Evolutionary conservation across 2,113 vertebrate genomes (phyloP), one percentile per base, ranked within the genome.

Genomic region (Penelope pileata): DNA sequence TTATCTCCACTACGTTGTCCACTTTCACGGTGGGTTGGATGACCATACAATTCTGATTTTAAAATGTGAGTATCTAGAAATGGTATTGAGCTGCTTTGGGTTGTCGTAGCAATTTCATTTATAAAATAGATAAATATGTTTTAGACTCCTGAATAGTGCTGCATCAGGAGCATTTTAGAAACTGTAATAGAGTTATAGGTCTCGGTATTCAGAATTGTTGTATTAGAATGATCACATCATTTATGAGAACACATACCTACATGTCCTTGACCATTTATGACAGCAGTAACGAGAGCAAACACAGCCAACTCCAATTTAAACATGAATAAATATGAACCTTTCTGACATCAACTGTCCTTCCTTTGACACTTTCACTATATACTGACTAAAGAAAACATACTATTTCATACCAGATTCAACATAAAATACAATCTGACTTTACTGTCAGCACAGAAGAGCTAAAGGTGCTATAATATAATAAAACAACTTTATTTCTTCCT

Each of bases 251-350:
- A 42, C 51, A 93, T 69, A 90, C 64, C 79, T 96, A 53, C n/a
- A 54, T 91, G 84, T 90, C 91, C 92, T 97, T 97, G 91, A 95
- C 93, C 86, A 94, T 93, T 96, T 96, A 89, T 92, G 90, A 96
- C 79, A 97, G 58, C 68, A 93, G 45, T 93, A 94, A 97, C 94
- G 81, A 94, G 75, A 94, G 77, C 63, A 54, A 91, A 96, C 73
- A 79, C 83, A 95, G 91, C 42, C 88, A 94, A 43, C 56, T 58
- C 94, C 68, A 80, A 96, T 97, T 96, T 96, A 94, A 89, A 92
- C 63, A 82, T 86, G 83, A 93, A 92, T 94, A 94, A 95, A 93
- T 96, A 94, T 90, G 78, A 96, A 95, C 75, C 58, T 85, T 92
- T 94, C 72, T 91, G 87, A 93, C 91, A 97, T 91, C 30, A 94